These are phyloP conservation scores for Ceratothoa steindachneri DNA, from an alignment of 2,888 invertebrate species.

Conservation along the genomic window DNA sequence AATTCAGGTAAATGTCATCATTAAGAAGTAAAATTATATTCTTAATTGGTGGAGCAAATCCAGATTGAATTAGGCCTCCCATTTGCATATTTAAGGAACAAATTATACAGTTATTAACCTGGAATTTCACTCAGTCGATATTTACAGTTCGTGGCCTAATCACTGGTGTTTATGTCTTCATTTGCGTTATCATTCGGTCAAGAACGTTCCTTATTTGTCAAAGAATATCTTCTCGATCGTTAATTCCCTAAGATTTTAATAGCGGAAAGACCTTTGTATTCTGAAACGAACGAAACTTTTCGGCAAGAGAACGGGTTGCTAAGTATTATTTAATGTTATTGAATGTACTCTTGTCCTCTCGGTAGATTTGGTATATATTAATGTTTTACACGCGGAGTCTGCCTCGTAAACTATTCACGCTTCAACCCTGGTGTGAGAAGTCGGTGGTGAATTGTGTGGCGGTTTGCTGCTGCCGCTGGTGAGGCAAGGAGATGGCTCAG, in stretches of 20 bases:
- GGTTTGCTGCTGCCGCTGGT: too few species aligned
- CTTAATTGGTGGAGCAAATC: neutral
- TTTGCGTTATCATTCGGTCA: neutral
- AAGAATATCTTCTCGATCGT: neutral
- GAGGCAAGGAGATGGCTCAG: too few species aligned
- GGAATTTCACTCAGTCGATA: neutral
- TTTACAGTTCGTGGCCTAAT: neutral
- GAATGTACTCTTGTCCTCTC: neutral
- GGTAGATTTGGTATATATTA: neutral
- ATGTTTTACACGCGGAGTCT: neutral
- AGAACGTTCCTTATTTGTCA: neutral
- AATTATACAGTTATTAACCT: neutral
- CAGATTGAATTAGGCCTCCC: neutral
- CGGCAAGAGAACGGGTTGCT: neutral
- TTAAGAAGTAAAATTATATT: neutral
- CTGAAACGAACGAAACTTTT: neutral
- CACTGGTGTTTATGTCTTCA: neutral
- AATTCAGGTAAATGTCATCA: neutral
- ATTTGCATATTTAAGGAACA: neutral
- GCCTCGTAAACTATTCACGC: neutral
- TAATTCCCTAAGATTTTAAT: neutral
- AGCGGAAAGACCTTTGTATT: neutral
- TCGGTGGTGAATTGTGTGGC: too few species aligned
- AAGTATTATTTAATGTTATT: constrained; percentile 6
- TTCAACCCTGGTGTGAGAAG: too few species aligned